These are phyloP conservation scores for Nasonovia ribisnigri DNA, from an alignment of 2,888 invertebrate genomes.

Conservation along the genomic window DNA sequence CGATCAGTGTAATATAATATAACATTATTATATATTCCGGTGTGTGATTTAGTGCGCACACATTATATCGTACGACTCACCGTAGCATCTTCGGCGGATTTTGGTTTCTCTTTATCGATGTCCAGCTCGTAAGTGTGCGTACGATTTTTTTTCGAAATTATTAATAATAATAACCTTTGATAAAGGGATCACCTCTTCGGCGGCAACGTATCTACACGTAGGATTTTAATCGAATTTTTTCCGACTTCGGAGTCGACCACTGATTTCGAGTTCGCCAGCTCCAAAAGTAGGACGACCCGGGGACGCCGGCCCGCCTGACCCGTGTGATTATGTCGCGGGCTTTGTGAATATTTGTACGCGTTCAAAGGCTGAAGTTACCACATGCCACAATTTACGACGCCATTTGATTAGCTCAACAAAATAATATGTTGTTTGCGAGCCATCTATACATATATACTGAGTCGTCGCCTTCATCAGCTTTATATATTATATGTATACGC, in stretches of 20 bases:
- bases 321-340: background rate
- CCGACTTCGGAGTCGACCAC: no score
- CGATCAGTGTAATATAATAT: background rate
- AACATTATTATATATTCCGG: background rate
- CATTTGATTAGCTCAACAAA: background rate
- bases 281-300: background rate
- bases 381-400: no score
- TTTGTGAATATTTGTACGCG: background rate
- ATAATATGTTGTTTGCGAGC: background rate
- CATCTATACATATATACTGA: background rate
- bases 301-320: background rate
- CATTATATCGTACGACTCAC: background rate
- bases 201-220: background rate
- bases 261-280: background rate
- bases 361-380: background rate
- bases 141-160: background rate
- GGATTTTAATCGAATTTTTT: background rate
- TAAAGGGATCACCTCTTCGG: background rate
- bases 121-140: background rate
- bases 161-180: background rate
- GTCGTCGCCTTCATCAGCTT: background rate
- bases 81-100: background rate
- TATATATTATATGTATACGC: background rate
- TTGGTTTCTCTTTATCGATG: background rate
- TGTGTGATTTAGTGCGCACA: background rate